Percentiles rank a stretch among this genome's conserved stretches.
These are phyloP conservation scores for Parnassius smintheus DNA, from an alignment of 2,888 invertebrate genomes.

Conservation along the genomic window DNA sequence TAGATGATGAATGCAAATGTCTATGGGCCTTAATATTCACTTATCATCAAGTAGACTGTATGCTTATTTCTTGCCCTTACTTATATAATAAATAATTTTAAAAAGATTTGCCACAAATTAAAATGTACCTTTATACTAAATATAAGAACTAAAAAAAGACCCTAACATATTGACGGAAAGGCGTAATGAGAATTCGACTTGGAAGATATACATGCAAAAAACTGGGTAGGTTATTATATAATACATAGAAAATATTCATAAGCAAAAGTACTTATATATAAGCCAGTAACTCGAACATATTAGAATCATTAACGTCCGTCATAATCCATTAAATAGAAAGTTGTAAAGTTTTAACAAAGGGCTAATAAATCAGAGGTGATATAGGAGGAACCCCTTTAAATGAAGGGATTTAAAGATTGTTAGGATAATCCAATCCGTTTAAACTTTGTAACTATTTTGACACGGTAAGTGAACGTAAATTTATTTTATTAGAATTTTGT, in stretches of 20 bases:
- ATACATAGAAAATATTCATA: neutral
- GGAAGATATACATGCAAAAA: too few species aligned
- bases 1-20: too few species aligned
- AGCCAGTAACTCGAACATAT: neutral
- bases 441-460: constrained; percentile 43
- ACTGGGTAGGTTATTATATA: neutral
- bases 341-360: constrained; percentile 36
- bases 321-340: constrained; percentile 15
- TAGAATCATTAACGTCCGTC: neutral
- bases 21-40: too few species aligned
- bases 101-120: too few species aligned
- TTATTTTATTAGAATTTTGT: constrained; percentile 19
- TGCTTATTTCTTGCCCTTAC: too few species aligned
- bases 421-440: constrained; percentile 45
- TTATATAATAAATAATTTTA: too few species aligned
- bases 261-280: too few species aligned
- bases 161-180: too few species aligned
- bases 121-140: too few species aligned
- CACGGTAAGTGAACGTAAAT: constrained; percentile 25
- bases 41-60: too few species aligned
- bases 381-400: constrained; percentile 48
- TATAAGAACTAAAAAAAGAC: too few species aligned
- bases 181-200: too few species aligned
- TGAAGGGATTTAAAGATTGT: constrained; percentile 53
- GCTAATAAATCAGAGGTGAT: constrained; percentile 36